phyloP scores from a whole-genome alignment of 2,888 invertebrate species.

The Drosophila longiperda region DNA sequence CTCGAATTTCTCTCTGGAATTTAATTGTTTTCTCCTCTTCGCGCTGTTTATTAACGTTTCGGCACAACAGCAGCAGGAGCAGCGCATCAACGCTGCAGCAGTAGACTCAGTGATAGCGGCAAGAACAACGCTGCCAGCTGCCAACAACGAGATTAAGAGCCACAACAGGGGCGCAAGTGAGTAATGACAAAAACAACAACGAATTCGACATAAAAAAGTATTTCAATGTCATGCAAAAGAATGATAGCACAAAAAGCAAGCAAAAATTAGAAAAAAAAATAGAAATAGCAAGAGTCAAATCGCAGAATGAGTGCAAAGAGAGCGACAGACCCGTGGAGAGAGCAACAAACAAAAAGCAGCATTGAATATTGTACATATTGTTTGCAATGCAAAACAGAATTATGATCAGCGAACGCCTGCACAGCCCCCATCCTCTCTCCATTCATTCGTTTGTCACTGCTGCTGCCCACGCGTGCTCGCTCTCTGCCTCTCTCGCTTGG shows the following conservation, averaged over 20 bases:
- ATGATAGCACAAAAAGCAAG: slow-evolving; percentile 36
- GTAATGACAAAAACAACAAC: slow-evolving; percentile 27
- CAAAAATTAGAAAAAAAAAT: background rate
- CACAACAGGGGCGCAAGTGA: slow-evolving; percentile 53
- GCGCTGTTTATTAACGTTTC: slow-evolving; percentile 40
- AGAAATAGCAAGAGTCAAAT: slow-evolving; percentile 36
- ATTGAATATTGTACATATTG: slow-evolving; percentile 33
- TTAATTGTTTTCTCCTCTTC: slow-evolving; percentile 4
- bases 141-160: slow-evolving; percentile 37
- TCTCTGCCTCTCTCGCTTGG: background rate
- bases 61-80: background rate
- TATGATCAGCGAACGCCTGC: slow-evolving; percentile 35
- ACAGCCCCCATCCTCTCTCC: background rate
- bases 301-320: slow-evolving; percentile 28
- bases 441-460: slow-evolving; percentile 33
- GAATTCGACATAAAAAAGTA: slow-evolving; percentile 25
- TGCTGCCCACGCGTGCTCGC: slow-evolving; percentile 15
- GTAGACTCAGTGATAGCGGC: background rate
- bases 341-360: slow-evolving; percentile 56
- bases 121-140: slow-evolving; percentile 8
- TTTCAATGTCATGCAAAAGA: slow-evolving; percentile 63
- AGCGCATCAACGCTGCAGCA: slow-evolving; percentile 18
- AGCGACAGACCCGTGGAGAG: slow-evolving; percentile 35
- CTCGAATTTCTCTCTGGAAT: slow-evolving; percentile 19
- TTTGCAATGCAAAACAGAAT: slow-evolving; percentile 47